Evolutionary conservation across 2,888 invertebrate genomes (phyloP).

Genomic region (Melangyna quadrimaculata): DNA sequence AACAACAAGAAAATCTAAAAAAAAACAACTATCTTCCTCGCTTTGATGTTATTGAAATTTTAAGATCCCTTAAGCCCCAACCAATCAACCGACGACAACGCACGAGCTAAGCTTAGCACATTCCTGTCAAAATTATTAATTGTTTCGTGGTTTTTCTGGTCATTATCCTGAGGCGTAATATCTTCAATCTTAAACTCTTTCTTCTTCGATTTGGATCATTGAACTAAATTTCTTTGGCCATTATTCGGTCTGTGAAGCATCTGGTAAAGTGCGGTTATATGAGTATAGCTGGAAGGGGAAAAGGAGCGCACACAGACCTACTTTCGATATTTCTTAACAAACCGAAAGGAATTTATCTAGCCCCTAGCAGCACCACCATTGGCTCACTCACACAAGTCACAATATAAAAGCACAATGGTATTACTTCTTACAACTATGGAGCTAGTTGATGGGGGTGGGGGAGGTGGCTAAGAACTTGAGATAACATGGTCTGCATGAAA

Average conservation of each 20-base stretch:
- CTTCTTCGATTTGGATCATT: constrained; percentile 32
- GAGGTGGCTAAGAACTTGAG: neutral
- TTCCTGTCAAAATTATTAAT: constrained; percentile 27
- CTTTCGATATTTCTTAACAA: neutral
- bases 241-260: constrained; percentile 31
- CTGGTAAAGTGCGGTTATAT: constrained; percentile 40
- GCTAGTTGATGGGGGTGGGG: neutral
- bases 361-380: neutral
- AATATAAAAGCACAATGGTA: neutral
- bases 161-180: constrained; percentile 11
- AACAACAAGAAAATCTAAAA: neutral
- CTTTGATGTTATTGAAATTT: constrained; percentile 46
- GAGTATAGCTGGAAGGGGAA: neutral
- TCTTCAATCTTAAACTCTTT: constrained; percentile 24
- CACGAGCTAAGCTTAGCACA: neutral
- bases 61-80: neutral
- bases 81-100: neutral
- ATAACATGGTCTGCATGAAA: constrained; percentile 54
- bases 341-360: neutral
- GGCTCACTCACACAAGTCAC: neutral
- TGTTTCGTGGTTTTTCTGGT: constrained; percentile 30
- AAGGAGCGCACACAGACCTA: neutral
- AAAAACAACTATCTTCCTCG: neutral
- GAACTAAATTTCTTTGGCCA: constrained; percentile 27
- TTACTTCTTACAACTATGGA: neutral